phyloP scores from a whole-genome alignment of 2,113 vertebrate species.

The Neodon shergylaensis region DNA sequence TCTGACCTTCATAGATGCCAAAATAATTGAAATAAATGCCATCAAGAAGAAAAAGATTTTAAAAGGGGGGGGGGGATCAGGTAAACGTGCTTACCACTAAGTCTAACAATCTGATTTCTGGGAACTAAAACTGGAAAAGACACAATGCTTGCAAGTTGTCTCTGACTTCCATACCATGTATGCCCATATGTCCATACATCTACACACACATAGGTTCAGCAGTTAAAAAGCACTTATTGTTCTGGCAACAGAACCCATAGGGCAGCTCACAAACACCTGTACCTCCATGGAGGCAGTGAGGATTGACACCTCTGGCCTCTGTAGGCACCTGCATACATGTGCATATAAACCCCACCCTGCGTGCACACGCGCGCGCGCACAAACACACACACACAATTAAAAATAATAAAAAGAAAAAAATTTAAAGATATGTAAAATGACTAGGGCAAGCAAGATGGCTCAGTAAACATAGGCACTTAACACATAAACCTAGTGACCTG shows the following conservation, averaged over 20 bases:
- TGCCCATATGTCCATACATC: neutral
- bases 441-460: neutral
- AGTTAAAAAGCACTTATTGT: neutral
- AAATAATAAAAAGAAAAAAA: neutral
- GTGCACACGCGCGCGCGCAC: fast-evolving
- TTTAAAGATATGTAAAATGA: neutral
- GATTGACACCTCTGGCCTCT: neutral
- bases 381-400: neutral
- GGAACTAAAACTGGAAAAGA: neutral
- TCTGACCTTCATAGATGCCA: neutral
- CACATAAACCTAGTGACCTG: neutral
- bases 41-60: neutral
- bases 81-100: neutral
- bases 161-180: neutral
- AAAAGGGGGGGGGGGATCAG: too few species aligned
- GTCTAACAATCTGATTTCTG: neutral
- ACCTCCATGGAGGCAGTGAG: neutral
- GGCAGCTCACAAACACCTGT: neutral
- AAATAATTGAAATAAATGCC: neutral
- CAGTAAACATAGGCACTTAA: neutral
- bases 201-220: neutral
- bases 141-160: neutral
- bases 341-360: neutral
- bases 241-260: neutral
- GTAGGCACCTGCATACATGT: neutral